These are phyloP conservation scores for Megalops cyprinoides DNA, from an alignment of 2,797 vertebrate genomes.

Conservation along the genomic window DNA sequence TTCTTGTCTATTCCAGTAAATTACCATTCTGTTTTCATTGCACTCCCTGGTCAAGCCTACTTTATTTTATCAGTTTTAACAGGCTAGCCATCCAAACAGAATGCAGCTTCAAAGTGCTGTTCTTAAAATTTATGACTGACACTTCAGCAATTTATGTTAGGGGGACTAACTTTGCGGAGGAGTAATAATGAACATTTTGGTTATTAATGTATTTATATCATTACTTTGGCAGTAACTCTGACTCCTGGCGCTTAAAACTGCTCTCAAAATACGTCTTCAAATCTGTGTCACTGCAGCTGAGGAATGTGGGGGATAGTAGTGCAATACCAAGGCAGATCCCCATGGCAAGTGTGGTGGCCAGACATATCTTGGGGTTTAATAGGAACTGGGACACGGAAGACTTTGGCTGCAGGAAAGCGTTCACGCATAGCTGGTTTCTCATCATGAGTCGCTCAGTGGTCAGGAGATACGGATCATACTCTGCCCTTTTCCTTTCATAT, in stretches of 20 bases:
- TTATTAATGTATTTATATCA: constrained; percentile 1
- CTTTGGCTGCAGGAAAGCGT: not conserved
- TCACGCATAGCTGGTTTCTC: not conserved
- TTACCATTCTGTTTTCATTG: not conserved
- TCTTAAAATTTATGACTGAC: constrained; percentile 61
- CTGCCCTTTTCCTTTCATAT: not conserved
- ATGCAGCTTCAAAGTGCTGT: constrained; percentile 66
- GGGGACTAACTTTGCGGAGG: constrained; percentile 45
- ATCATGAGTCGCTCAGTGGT: not conserved
- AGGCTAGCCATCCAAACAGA: not conserved
- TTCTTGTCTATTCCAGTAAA: not conserved
- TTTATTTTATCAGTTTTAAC: not conserved
- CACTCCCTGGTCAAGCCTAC: not conserved
- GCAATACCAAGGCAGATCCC: not conserved
- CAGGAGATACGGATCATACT: not conserved
- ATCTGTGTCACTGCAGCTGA: not conserved
- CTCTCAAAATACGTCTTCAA: not conserved
- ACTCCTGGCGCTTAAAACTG: not conserved
- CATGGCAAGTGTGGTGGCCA: not conserved
- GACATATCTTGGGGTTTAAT: constrained; percentile 3
- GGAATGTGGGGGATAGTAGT: not conserved
- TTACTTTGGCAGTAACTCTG: constrained; percentile 11
- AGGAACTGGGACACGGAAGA: not conserved
- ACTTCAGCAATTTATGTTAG: constrained; percentile 57
- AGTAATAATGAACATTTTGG: constrained; percentile 16